Conservation (phyloP, 1,140 invertebrate species). For the Choristoneura fumiferana region DNA sequence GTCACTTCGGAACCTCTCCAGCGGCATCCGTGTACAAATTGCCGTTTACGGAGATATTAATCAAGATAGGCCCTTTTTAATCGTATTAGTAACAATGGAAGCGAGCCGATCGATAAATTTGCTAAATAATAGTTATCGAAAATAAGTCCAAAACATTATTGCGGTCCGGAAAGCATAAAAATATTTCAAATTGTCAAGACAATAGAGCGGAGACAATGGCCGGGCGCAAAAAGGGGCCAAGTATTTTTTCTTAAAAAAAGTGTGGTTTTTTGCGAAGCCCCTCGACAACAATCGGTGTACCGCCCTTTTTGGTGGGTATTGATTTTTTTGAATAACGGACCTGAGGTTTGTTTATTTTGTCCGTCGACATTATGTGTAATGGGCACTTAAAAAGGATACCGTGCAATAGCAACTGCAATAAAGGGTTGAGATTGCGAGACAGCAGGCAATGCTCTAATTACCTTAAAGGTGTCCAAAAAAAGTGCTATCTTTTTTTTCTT, state of each 20-base stretch:
- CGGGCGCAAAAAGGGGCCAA: conserved; percentile 65
- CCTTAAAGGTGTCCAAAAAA: conserved; percentile 13
- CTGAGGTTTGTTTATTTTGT: conserved; percentile 67
- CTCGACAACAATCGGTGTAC: conserved; percentile 61
- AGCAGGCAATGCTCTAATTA: conserved; percentile 9
- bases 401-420: conserved; percentile 5
- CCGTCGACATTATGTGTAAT: conserved; percentile 54
- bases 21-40: conserved; percentile 63
- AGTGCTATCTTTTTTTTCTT: too few relatives aligned
- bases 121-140: conserved; percentile 74
- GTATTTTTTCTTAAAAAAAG: conserved; percentile 55
- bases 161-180: conserved; percentile 75
- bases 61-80: conserved; percentile 38
- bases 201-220: conserved; percentile 70
- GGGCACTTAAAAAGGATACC: conserved; percentile 48
- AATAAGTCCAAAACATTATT: conserved; percentile 73
- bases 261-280: conserved; percentile 57
- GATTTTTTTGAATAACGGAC: conserved; percentile 61
- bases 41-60: conserved; percentile 49
- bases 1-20: neutral
- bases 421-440: conserved; percentile 1
- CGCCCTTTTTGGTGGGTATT: conserved; percentile 44
- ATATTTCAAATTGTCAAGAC: conserved; percentile 71
- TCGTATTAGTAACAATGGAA: conserved; percentile 43
- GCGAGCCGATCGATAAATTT: conserved; percentile 60